Percentiles rank a stretch among this genome's conserved stretches.
Conservation (phyloP, 2,888 invertebrate genomes). For the Galeopsomyia nigrocyanea region DNA sequence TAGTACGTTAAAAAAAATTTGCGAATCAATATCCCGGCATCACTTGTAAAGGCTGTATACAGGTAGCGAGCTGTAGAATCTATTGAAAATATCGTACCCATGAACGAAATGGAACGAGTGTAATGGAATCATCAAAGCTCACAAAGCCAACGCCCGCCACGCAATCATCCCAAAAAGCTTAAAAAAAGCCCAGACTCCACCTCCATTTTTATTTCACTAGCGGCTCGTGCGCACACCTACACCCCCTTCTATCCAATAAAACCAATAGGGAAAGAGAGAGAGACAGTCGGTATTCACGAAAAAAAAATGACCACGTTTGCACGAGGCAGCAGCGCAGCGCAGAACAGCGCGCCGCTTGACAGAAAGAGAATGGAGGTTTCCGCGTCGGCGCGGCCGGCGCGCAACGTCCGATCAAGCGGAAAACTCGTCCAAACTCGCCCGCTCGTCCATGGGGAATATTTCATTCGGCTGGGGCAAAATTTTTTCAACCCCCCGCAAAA, state of each 20-base stretch:
- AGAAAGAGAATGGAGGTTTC: slow-evolving; percentile 59
- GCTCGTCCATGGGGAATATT: slow-evolving; percentile 60
- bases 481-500: slow-evolving; percentile 51
- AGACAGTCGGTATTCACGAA: background rate
- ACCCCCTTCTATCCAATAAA: no score
- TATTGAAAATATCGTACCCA: no score
- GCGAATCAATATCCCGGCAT: no score
- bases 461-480: slow-evolving; percentile 56
- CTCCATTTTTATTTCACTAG: slow-evolving; percentile 17
- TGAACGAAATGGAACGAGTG: background rate
- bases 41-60: no score
- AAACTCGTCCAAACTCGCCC: slow-evolving; percentile 62
- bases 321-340: slow-evolving; percentile 13
- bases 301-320: slow-evolving; percentile 32
- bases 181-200: slow-evolving; percentile 11
- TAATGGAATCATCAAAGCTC: background rate
- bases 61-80: no score
- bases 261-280: background rate
- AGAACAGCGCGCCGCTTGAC: slow-evolving; percentile 35
- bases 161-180: slow-evolving; percentile 6
- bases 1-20: no score
- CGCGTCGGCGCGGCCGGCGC: slow-evolving; percentile 56
- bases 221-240: background rate
- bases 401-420: slow-evolving; percentile 63
- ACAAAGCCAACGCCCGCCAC: background rate